phyloP scores from a whole-genome alignment of 2,113 vertebrate species.

The Ascaphus truei region DNA sequence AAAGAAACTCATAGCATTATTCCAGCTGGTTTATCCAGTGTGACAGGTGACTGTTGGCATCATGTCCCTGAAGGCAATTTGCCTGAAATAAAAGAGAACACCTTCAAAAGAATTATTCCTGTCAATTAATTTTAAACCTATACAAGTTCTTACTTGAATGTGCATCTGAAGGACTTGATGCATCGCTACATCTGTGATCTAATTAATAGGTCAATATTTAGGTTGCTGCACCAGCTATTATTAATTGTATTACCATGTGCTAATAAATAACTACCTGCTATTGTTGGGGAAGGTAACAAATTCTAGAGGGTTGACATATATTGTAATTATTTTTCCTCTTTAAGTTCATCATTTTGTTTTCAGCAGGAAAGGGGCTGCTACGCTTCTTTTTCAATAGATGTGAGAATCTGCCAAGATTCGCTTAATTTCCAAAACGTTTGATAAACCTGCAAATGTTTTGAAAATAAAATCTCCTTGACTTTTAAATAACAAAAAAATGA shows the following conservation, averaged over 20 bases:
- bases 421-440: no score
- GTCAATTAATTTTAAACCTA: background rate
- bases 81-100: background rate
- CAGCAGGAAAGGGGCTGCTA: no score
- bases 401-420: no score
- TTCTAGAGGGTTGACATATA: no score
- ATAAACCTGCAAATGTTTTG: no score
- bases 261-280: background rate
- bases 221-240: no score
- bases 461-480: no score
- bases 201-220: background rate
- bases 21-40: constrained; percentile 10
- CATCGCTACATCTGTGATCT: background rate
- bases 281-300: background rate
- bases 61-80: background rate
- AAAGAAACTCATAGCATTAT: background rate
- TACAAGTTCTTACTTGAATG: background rate
- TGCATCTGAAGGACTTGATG: background rate
- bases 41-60: constrained; percentile 15
- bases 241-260: background rate
- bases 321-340: no score
- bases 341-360: no score
- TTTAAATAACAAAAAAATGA: no score
- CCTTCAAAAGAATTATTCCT: background rate
- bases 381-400: no score